Conservation (phyloP, 2,113 vertebrate species). For the Hyaena hyaena region DNA sequence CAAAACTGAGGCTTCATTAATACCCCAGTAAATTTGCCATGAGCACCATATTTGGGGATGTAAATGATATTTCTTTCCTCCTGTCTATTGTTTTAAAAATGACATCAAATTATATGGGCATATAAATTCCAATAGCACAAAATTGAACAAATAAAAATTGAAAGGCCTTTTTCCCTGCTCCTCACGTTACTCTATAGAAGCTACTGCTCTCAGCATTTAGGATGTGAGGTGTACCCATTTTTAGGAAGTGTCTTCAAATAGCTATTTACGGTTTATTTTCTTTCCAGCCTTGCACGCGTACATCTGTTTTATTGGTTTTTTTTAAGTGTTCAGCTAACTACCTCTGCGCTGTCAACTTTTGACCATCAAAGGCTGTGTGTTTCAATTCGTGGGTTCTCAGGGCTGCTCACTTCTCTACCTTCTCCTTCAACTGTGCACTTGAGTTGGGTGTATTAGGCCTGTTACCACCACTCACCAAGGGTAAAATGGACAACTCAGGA, state of each 20-base stretch:
- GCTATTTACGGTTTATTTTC: background rate
- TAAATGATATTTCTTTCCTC: background rate
- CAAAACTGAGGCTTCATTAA: background rate
- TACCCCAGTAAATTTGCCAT: background rate
- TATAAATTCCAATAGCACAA: background rate
- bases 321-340: background rate
- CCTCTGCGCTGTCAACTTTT: background rate
- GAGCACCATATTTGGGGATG: background rate
- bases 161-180: background rate
- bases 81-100: slow-evolving; percentile 40
- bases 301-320: background rate
- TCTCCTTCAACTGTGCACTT: background rate
- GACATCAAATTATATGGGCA: background rate
- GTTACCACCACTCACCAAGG: background rate
- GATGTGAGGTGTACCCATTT: background rate
- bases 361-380: background rate
- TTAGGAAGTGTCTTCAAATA: background rate
- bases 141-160: slow-evolving; percentile 25
- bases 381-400: background rate
- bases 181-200: background rate
- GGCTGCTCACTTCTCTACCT: background rate
- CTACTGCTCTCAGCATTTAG: background rate
- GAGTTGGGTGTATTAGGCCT: background rate
- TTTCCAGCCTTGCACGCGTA: background rate
- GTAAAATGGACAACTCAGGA: background rate